A percentile compares a stretch with the other conserved stretches of the same genome.
Evolutionary conservation across 1,140 invertebrate species (phyloP).

Genomic region (Mycetomoellerius zeteki): DNA sequence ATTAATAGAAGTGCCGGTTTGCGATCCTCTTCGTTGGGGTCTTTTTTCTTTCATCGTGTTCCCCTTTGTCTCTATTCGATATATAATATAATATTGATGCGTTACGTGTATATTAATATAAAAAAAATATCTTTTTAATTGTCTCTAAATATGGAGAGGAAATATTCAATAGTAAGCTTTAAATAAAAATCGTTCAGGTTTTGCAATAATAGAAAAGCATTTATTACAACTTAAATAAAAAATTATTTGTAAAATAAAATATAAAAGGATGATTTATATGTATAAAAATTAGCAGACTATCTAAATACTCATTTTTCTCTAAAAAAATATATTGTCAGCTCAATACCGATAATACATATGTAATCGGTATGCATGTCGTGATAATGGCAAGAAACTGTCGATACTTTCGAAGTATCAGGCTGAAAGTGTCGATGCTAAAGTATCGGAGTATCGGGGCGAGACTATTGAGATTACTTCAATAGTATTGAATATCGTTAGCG

Average conservation of each 20-base stretch:
- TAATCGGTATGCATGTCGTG: conserved; percentile 35
- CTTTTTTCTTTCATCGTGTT: conserved; percentile 2
- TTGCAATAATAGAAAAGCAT: background rate
- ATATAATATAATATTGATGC: background rate
- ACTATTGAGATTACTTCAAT: conserved; percentile 49
- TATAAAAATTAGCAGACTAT: background rate
- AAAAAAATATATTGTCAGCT: background rate
- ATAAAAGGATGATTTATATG: background rate
- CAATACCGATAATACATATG: conserved; percentile 20
- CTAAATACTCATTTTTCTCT: background rate
- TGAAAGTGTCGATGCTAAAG: conserved; percentile 57
- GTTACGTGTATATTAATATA: background rate
- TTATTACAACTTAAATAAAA: background rate
- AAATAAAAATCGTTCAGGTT: background rate
- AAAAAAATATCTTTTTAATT: background rate
- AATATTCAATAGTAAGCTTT: background rate
- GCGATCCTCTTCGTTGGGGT: background rate
- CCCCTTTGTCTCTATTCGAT: background rate
- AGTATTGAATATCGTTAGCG: conserved; percentile 63
- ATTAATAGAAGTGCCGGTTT: conserved; percentile 67
- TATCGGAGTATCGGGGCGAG: conserved; percentile 48
- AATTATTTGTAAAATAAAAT: background rate
- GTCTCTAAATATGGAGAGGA: background rate
- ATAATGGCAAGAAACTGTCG: conserved; percentile 57
- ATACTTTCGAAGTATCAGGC: conserved; percentile 47